Conservation (phyloP, 2,797 vertebrate genomes). For the Channa striata region DNA sequence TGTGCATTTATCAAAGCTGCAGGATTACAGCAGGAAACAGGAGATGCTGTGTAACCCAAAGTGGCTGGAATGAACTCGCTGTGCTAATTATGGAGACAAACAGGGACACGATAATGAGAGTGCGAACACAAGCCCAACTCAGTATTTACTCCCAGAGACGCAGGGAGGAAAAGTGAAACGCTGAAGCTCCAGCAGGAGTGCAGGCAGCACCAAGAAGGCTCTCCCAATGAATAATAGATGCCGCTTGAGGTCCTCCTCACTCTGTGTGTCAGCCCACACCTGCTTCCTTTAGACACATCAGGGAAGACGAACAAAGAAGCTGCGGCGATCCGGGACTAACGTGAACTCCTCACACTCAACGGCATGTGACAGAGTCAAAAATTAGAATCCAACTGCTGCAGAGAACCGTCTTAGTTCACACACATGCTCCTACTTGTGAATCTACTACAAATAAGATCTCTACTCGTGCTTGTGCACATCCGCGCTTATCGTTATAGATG, state of each 20-base stretch:
- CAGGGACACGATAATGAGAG: too few species aligned
- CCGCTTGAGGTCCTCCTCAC: conserved; percentile 43
- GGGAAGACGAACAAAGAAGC: conserved; percentile 1
- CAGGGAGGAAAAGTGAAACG: conserved; percentile 18
- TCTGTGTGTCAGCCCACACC: conserved; percentile 2
- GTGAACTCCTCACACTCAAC: conserved; percentile 11
- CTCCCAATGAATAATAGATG: conserved; percentile 66
- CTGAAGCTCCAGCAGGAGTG: conserved; percentile 29
- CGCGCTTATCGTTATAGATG: background rate
- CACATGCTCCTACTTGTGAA: background rate
- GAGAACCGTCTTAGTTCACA: background rate
- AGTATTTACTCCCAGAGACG: conserved; percentile 23
- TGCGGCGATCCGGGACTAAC: conserved; percentile 1
- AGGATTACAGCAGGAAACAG: background rate
- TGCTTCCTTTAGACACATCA: conserved; percentile 14
- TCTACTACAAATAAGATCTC: background rate
- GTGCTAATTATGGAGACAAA: too few species aligned
- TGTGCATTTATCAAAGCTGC: background rate
- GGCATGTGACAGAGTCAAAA: conserved; percentile 22
- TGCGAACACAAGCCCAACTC: conserved; percentile 15
- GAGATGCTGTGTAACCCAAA: conserved; percentile 10
- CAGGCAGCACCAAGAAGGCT: conserved; percentile 33
- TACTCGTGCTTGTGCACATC: background rate
- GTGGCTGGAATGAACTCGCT: conserved; percentile 6
- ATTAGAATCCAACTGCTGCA: background rate